Conservation (phyloP, 1,140 invertebrate species). For the Pseudomyrmex dendroicus region DNA sequence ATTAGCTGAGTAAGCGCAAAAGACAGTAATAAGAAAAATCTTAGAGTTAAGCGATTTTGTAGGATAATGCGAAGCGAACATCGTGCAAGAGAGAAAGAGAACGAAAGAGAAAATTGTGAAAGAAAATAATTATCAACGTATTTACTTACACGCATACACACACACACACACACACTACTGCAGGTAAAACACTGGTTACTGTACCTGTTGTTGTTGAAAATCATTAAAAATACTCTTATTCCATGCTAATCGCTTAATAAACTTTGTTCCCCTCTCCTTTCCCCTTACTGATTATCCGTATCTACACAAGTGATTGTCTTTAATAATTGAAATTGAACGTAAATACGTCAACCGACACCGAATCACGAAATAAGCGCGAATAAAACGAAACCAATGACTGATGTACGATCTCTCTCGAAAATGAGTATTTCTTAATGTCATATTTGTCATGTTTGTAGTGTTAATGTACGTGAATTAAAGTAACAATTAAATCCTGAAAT, state of each 20-base stretch:
- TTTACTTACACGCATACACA: slow-evolving; percentile 60
- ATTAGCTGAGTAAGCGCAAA: slow-evolving; percentile 63
- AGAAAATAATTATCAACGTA: slow-evolving; percentile 77
- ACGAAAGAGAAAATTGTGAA: slow-evolving; percentile 58
- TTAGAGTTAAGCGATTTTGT: slow-evolving; percentile 56
- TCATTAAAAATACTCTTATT: slow-evolving; percentile 84
- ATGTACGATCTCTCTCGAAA: background rate
- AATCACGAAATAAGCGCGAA: slow-evolving; percentile 46
- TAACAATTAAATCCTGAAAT: too few relatives aligned
- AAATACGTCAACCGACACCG: slow-evolving; percentile 22
- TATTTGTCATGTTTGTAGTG: too few relatives aligned
- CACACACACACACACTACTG: slow-evolving; percentile 47
- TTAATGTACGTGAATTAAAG: too few relatives aligned
- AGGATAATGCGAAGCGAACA: slow-evolving; percentile 58
- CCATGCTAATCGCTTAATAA: slow-evolving; percentile 79
- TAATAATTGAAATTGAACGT: slow-evolving; percentile 23
- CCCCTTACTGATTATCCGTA: slow-evolving; percentile 26
- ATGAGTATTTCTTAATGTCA: too few relatives aligned
- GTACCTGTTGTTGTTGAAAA: slow-evolving; percentile 84
- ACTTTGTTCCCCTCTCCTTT: slow-evolving; percentile 64
- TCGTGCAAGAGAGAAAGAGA: slow-evolving; percentile 59
- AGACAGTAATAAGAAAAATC: slow-evolving; percentile 63
- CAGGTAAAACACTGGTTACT: slow-evolving; percentile 83
- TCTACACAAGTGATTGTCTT: slow-evolving; percentile 34
- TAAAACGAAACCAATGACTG: background rate